Base-by-base conservation (phyloP, 2,113 vertebrate species). In the Myodes glareolus region DNA sequence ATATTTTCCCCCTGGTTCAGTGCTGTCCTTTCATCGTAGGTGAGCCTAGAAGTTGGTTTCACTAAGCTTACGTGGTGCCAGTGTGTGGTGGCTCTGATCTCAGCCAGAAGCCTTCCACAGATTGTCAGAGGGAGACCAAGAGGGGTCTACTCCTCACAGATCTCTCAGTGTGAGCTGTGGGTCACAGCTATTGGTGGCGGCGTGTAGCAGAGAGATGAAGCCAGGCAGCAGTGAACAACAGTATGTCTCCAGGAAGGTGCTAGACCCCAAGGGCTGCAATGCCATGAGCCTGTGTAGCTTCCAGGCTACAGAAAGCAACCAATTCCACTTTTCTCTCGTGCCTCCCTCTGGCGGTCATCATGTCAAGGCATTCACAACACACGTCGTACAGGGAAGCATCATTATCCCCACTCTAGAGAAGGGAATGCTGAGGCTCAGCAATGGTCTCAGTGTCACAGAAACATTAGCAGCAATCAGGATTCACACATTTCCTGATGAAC, bases 291-390 rank as follows among this genome's bases (percentile, higher is more conserved):
- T 5, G 11, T 33, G n/a, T 50, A 17, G 0, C 67, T 67, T 47
- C 23, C 25, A 8, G 39, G 19, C 17, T 45, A 27, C 16, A 19
- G 16, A 72, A 23, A 80, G 3, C 47, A 70, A 33, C 2, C 45
- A 13, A 45, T 61, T 14, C 14, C 6, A 3, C 27, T n/a, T 70
- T 39, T 12, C 5, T 7, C 1, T 7, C 27, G 0, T 8, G 67
- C 5, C 12, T 36, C 42, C 2, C 12, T 50, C 45, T 58, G 58
- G 21, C 5, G 1, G 25, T 50, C 11, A 6, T 36, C 7, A 11
- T 42, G 36, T 31, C 50, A 5, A 7, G 5, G 7, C 42, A 6
- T 78, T 50, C 11, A 36, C 39, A 29, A 36, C 27, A 21, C 45
- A 33, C 5, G 16, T 67, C 68, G 12, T 14, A 39, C 31, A 27